Evolutionary conservation across 2,888 invertebrate genomes (phyloP).

Genomic region (Caradrina clavipalpis): DNA sequence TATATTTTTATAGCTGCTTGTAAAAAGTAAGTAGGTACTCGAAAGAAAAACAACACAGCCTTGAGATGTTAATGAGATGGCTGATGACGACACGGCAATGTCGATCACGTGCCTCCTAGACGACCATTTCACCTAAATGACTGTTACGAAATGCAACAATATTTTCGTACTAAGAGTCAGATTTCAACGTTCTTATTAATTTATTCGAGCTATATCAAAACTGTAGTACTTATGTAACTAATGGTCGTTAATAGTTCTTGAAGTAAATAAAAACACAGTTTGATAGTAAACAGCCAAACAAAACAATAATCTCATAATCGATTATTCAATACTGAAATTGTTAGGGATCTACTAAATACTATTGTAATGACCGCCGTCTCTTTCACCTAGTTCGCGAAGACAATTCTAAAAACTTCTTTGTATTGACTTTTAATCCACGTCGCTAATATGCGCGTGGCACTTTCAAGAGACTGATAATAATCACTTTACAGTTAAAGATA

Average conservation of each 20-base stretch:
- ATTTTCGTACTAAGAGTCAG: constrained; percentile 20
- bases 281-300: neutral
- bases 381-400: neutral
- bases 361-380: neutral
- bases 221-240: neutral
- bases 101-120: constrained; percentile 63
- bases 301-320: neutral
- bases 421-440: neutral
- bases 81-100: constrained; percentile 43
- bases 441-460: neutral
- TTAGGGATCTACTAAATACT: constrained; percentile 1
- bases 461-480: constrained; percentile 14
- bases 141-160: constrained; percentile 30
- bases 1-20: constrained; percentile 22
- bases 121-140: constrained; percentile 48
- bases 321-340: neutral
- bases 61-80: constrained; percentile 43
- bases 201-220: neutral
- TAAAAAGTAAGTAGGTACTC: constrained; percentile 26
- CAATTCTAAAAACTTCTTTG: neutral
- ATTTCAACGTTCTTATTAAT: constrained; percentile 19
- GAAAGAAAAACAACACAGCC: constrained; percentile 40
- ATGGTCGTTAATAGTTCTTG: neutral
- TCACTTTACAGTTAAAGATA: neutral
- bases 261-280: neutral